Evolutionary conservation across 2,888 invertebrate genomes (phyloP), one percentile per base, ranked within the genome.

Genomic region (Plebejus anna): DNA sequence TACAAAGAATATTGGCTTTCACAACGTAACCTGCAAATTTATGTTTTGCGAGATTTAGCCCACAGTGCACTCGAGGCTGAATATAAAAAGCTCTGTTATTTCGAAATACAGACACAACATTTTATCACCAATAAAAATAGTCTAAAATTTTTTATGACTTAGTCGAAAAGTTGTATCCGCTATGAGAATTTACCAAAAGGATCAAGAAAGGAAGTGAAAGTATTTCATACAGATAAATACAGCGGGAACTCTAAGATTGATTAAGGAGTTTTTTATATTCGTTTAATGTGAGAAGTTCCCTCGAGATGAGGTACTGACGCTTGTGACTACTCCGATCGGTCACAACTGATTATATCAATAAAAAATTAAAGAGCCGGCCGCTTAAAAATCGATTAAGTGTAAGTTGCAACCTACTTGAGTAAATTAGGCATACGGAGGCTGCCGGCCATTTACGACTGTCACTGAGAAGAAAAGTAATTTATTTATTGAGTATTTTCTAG

Each of bases 1-100:
- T 85, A 89, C 92, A 92, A 93, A 92, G 92, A 93, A 93, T 93
- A 92, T 92, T 92, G 90, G 90, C 93, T 93, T 93, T 93, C 93
- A 92, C 91, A 92, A 93, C 91, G 90, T 90, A 90, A 90, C 90
- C 88, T 85, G 90, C 83, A 90, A 90, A 92, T 93, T 92, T 93
- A 92, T 92, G 91, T 91, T 85, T 89, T 79, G 84, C 86, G 89
- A 91, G 92, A 92, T 91, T 92, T 89, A 85, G 86, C 89, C 84
- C 86, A 86, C 87, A 85, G 84, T 85, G 73, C 73, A 73, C 73
- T 73, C 13, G 71, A 16, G 55, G 32, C 73, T 5, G 55, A 73
- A 16, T 32, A 32, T 51, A 73, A 73, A 73, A 51, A 32, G 28
- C 55, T 32, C 73, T 32, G 32, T n/a, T 72, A 47, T 72, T 72